Conservation (phyloP, 2,797 vertebrate genomes). For the Oophaga sylvatica region DNA sequence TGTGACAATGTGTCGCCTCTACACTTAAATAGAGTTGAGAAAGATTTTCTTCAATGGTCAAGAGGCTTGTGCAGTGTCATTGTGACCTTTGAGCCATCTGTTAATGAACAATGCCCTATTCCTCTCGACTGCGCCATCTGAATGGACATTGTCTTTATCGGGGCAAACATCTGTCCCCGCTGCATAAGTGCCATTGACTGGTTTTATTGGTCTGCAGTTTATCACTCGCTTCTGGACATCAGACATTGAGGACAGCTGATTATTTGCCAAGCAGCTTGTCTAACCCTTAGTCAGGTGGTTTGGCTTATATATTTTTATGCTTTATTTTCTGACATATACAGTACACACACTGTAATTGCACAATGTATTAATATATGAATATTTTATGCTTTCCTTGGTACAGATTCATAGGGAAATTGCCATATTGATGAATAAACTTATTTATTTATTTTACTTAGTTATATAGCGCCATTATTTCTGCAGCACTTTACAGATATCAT, state of each 20-base stretch:
- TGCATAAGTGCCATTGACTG: constrained; percentile 41
- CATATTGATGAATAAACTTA: neutral
- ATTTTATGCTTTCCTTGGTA: neutral
- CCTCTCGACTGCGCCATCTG: constrained; percentile 12
- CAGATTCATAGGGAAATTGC: neutral
- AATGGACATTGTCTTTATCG: constrained; percentile 55
- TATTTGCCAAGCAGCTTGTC: neutral
- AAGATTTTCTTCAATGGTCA: constrained; percentile 8
- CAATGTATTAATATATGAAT: too few species aligned
- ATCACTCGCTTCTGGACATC: neutral
- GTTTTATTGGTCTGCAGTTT: constrained; percentile 27
- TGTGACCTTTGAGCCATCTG: constrained; percentile 50
- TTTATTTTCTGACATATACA: neutral
- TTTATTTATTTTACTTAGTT: neutral
- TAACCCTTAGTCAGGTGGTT: neutral
- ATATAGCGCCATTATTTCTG: too few species aligned
- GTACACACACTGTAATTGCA: too few species aligned
- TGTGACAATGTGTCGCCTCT: neutral
- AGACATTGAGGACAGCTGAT: neutral
- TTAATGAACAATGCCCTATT: constrained; percentile 28
- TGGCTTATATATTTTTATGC: neutral
- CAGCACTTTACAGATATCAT: too few species aligned
- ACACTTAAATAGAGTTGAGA: neutral
- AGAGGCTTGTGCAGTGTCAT: constrained; percentile 1
- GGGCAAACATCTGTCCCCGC: constrained; percentile 47